Conservation (phyloP, 1,140 invertebrate genomes). For the Adoxophyes honmai region DNA sequence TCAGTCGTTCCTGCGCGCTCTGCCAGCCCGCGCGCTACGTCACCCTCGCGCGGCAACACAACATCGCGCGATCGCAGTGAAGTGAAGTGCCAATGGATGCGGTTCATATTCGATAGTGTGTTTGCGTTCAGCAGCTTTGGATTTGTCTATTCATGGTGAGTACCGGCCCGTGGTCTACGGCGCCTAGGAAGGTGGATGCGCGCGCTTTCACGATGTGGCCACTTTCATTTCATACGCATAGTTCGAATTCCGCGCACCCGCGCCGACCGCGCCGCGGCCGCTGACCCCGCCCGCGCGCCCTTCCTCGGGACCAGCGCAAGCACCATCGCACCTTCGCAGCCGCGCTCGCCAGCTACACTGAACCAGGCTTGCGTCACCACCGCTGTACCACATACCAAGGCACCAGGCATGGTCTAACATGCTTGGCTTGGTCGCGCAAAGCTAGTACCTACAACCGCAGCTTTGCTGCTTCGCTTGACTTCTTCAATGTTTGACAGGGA, state of each 20-base stretch:
- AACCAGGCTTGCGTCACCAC: not conserved
- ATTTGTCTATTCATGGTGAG: constrained; percentile 74
- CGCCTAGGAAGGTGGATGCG: constrained; percentile 51
- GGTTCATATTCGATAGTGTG: constrained; percentile 56
- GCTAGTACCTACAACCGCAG: too few species aligned
- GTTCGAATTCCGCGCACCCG: constrained; percentile 69
- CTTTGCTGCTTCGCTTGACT: too few species aligned
- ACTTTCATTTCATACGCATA: constrained; percentile 76
- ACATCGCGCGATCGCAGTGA: constrained; percentile 51
- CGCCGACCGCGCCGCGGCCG: constrained; percentile 64
- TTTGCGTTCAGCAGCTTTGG: constrained; percentile 47
- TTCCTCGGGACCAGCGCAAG: constrained; percentile 49
- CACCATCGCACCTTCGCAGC: constrained; percentile 37
- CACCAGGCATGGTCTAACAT: too few species aligned
- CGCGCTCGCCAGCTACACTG: constrained; percentile 15
- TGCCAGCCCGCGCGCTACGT: constrained; percentile 45
- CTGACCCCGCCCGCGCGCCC: constrained; percentile 68
- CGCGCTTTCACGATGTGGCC: constrained; percentile 73
- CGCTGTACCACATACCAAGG: not conserved
- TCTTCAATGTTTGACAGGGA: too few species aligned
- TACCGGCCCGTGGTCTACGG: constrained; percentile 33
- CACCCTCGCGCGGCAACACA: constrained; percentile 31
- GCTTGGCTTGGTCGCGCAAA: too few species aligned
- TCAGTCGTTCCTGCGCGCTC: constrained; percentile 62
- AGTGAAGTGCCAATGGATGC: constrained; percentile 72